Evolutionary conservation across 2,113 vertebrate species (phyloP).

Genomic region (Oreotrochilus melanogaster): DNA sequence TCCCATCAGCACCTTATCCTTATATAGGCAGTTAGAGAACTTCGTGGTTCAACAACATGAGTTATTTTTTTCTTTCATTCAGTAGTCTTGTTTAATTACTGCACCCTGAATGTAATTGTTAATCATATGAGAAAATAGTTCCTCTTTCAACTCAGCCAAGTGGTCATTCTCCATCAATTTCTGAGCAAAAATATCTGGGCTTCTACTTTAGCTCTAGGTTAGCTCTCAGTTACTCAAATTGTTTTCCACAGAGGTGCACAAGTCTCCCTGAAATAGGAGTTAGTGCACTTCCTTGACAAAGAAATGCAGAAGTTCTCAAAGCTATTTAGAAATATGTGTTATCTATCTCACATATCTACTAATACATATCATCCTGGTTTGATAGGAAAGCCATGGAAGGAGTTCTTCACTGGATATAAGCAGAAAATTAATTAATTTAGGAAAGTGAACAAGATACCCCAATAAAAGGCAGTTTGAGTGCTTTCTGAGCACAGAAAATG

Average conservation of each 20-base stretch:
- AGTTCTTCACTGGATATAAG: neutral
- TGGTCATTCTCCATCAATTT: neutral
- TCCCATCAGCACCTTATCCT: neutral
- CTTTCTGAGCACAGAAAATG: neutral
- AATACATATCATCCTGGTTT: neutral
- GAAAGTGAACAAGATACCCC: neutral
- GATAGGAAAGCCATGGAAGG: neutral
- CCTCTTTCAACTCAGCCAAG: neutral
- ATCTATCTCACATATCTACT: neutral
- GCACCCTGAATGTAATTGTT: neutral
- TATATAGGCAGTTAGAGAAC: neutral
- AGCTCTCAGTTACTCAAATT: neutral
- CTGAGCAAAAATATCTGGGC: neutral
- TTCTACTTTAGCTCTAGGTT: neutral
- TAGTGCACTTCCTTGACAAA: neutral
- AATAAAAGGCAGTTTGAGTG: neutral
- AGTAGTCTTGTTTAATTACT: neutral
- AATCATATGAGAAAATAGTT: neutral
- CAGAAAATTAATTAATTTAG: neutral
- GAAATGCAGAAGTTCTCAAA: neutral
- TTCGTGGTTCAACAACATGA: neutral
- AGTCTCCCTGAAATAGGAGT: neutral
- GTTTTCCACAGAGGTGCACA: neutral
- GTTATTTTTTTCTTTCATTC: neutral
- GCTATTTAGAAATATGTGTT: neutral